These are phyloP conservation scores for Panulirus ornatus DNA, from an alignment of 1,140 invertebrate genomes.

Conservation along the genomic window DNA sequence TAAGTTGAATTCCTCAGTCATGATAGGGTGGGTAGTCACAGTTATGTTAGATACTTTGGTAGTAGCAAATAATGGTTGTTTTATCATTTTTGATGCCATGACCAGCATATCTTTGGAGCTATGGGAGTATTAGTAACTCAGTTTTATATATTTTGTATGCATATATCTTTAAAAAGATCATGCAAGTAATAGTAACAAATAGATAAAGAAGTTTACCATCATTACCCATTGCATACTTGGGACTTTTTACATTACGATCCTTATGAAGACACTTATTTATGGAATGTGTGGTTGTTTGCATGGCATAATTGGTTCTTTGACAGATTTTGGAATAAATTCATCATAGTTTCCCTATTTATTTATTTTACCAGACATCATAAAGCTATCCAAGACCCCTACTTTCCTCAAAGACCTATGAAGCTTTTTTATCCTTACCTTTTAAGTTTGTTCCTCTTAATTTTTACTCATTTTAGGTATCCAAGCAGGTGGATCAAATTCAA, in stretches of 20 bases:
- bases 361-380: conserved; percentile 35
- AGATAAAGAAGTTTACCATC: neutral
- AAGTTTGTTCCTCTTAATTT: neutral
- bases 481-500: neutral
- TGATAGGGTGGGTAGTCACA: neutral
- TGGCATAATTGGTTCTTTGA: conserved; percentile 44
- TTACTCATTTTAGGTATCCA: neutral
- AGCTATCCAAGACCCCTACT: neutral
- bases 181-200: neutral
- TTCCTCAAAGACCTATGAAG: neutral
- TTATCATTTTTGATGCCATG: neutral
- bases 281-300: conserved; percentile 49
- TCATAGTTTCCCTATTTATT: conserved; percentile 42
- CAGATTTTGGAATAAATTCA: conserved; percentile 44
- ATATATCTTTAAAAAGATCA: neutral
- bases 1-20: neutral
- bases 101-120: neutral
- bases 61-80: neutral
- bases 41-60: neutral
- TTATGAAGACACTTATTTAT: conserved; percentile 16
- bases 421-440: neutral
- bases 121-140: neutral
- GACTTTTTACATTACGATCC: neutral
- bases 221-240: conserved; percentile 47
- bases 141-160: neutral